phyloP scores from a whole-genome alignment of 2,113 vertebrate genomes.

The Phaethon lepturus region DNA sequence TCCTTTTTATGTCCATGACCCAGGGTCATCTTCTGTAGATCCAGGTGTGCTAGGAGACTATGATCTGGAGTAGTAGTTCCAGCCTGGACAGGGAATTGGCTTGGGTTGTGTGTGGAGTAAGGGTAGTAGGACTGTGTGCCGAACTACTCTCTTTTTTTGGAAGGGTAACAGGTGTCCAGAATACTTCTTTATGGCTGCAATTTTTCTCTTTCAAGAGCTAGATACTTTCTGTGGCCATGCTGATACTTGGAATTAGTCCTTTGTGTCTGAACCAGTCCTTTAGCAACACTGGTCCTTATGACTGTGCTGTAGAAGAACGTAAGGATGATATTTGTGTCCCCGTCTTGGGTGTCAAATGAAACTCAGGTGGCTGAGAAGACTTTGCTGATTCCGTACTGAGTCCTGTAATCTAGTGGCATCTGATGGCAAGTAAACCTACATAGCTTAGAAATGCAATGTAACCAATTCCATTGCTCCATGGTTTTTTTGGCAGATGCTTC shows the following conservation, averaged over 20 bases:
- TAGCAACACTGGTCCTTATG: rapidly evolving
- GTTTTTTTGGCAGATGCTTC: not conserved
- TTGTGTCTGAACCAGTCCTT: not conserved
- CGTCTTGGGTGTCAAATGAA: not conserved
- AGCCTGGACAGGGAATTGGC: not conserved
- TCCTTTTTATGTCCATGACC: not conserved
- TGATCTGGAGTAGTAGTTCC: not conserved
- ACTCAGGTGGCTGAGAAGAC: not conserved
- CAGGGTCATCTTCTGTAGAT: not conserved
- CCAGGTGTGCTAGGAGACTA: not conserved
- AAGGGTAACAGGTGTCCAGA: not conserved
- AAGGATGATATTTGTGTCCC: not conserved
- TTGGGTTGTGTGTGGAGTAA: not conserved
- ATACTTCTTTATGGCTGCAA: not conserved
- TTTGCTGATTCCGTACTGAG: not conserved
- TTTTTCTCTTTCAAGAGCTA: not conserved
- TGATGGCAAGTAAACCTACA: not conserved
- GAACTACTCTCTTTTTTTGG: not conserved
- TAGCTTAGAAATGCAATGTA: not conserved
- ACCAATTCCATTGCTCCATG: not conserved
- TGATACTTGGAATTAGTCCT: not conserved
- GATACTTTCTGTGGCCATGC: not conserved
- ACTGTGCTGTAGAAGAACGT: not conserved
- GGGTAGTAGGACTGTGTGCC: not conserved
- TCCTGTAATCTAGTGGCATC: not conserved